These are phyloP conservation scores for Drosophila murphyi DNA, from an alignment of 1,140 invertebrate genomes.

Conservation along the genomic window DNA sequence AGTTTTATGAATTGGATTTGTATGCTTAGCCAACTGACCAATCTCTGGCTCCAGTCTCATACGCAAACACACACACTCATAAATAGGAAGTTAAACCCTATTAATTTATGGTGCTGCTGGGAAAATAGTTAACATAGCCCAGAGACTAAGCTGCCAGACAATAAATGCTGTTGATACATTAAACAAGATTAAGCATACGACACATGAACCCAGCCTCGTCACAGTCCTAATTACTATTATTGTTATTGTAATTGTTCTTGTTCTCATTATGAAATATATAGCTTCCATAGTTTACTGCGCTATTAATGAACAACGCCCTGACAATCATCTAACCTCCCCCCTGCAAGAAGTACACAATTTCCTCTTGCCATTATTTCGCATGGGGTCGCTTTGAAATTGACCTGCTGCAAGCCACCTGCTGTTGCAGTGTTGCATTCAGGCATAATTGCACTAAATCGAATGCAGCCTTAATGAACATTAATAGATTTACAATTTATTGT, in stretches of 20 bases:
- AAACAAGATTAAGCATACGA: constrained; percentile 69
- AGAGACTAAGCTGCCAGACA: constrained; percentile 32
- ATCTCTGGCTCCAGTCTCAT: neutral
- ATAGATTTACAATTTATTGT: constrained; percentile 43
- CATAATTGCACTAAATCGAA: neutral
- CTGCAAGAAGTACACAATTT: constrained; percentile 15
- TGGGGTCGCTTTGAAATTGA: neutral
- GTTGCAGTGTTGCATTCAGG: neutral
- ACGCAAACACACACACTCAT: neutral
- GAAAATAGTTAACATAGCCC: constrained; percentile 49
- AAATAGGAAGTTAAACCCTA: constrained; percentile 26
- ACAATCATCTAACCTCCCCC: constrained; percentile 11
- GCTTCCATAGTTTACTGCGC: constrained; percentile 46
- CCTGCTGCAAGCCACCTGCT: constrained; percentile 12
- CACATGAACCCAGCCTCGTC: neutral
- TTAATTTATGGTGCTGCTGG: constrained; percentile 62
- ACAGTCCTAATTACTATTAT: constrained; percentile 14
- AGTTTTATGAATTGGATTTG: constrained; percentile 58
- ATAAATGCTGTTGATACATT: constrained; percentile 51
- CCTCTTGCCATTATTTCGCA: constrained; percentile 25
- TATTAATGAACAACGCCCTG: constrained; percentile 67
- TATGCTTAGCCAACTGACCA: constrained; percentile 38
- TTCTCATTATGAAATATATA: constrained; percentile 35
- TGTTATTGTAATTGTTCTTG: constrained; percentile 4
- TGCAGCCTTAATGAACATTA: constrained; percentile 38